These are phyloP conservation scores for Anthopleura xanthogrammica DNA, from an alignment of 92 coral and sea anemone species.

Conservation along the genomic window DNA sequence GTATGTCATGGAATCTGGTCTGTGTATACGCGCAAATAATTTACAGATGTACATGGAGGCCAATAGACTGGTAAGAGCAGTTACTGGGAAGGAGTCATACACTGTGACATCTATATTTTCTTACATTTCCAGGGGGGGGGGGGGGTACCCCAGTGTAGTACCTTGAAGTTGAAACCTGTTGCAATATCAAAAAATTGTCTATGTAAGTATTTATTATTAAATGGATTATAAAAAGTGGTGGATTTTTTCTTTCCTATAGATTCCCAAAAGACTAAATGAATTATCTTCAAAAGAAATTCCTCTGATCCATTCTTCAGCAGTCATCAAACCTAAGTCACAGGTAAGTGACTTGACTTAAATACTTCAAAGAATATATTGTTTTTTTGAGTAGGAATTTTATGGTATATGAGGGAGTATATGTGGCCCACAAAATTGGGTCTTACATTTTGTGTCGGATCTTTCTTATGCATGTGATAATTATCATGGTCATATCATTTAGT, in stretches of 20 bases:
- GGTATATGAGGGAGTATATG: too few species aligned
- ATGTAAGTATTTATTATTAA: too few species aligned
- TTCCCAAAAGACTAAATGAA: constrained; percentile 68
- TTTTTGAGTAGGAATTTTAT: too few species aligned
- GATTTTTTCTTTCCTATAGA: constrained; percentile 38
- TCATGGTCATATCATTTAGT: too few species aligned
- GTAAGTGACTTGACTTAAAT: constrained; percentile 22
- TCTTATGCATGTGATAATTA: too few species aligned
- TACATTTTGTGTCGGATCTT: too few species aligned
- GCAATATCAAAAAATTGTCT: too few species aligned
- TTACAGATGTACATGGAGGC: constrained; percentile 91
- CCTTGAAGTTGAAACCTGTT: too few species aligned
- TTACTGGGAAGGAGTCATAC: not conserved
- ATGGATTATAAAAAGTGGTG: not conserved
- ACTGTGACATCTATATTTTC: too few species aligned
- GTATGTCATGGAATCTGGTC: constrained; percentile 72
- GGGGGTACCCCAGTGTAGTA: too few species aligned
- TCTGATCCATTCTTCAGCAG: constrained; percentile 81
- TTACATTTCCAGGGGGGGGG: too few species aligned
- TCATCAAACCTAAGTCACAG: constrained; percentile 88
- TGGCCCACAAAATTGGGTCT: not conserved
- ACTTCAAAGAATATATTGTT: too few species aligned
- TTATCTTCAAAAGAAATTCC: constrained; percentile 74
- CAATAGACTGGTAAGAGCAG: constrained; percentile 75
- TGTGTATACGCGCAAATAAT: constrained; percentile 80